Evolutionary conservation across 2,113 vertebrate genomes (phyloP).

Genomic region (Struthidea cinerea): DNA sequence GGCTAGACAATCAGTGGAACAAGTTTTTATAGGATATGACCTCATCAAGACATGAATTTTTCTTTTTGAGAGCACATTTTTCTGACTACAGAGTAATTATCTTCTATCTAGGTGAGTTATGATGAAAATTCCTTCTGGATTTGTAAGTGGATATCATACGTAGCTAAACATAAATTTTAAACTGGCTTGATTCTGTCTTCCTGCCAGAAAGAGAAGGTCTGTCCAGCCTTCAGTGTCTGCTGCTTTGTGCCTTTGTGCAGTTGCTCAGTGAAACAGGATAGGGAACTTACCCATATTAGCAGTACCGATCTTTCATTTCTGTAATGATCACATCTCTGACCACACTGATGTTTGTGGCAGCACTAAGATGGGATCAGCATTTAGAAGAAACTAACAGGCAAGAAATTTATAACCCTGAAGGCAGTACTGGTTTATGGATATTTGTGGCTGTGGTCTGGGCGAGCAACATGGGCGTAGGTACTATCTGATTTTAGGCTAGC

Average conservation of each 20-base stretch:
- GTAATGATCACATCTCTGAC: background rate
- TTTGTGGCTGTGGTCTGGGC: background rate
- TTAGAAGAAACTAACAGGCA: background rate
- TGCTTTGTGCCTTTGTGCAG: background rate
- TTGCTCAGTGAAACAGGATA: background rate
- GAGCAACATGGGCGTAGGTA: rapidly evolving
- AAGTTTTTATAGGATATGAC: background rate
- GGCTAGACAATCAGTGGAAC: background rate
- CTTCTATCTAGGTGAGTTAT: background rate
- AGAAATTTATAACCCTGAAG: background rate
- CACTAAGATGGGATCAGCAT: background rate
- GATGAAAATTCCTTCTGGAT: background rate
- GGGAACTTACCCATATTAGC: background rate
- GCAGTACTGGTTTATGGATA: background rate
- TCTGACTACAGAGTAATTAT: background rate
- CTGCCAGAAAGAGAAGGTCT: background rate
- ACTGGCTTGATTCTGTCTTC: background rate
- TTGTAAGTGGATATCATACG: background rate
- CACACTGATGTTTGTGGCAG: background rate
- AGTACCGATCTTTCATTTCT: background rate
- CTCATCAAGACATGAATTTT: background rate
- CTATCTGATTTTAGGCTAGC: background rate
- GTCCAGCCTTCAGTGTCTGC: background rate
- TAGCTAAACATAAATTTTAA: background rate
- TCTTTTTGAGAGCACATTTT: background rate